Percentiles rank a stretch among this genome's conserved stretches.
Evolutionary conservation across 2,888 invertebrate genomes (phyloP).

Genomic region (Phragmatobia fuliginosa): DNA sequence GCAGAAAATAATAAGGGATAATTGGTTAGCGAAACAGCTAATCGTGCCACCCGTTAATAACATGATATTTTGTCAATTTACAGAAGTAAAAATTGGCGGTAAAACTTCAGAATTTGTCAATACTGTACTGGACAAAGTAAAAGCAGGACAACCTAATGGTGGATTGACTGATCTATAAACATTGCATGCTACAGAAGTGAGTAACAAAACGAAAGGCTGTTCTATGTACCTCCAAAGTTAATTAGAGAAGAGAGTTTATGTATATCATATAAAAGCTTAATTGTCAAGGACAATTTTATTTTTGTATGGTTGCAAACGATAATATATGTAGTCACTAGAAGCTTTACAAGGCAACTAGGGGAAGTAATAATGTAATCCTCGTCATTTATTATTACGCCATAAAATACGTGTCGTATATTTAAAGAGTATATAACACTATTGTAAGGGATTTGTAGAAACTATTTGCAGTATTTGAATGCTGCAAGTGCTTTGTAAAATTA

Average conservation of each 20-base stretch:
- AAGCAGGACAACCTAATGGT: slow-evolving; percentile 91
- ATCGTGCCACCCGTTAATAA: no score
- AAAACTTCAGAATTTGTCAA: slow-evolving; percentile 98
- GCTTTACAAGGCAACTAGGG: slow-evolving; percentile 79
- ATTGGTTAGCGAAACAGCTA: no score
- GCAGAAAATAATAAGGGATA: no score
- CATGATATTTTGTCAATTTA: slow-evolving; percentile 54
- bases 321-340: slow-evolving; percentile 74
- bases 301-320: slow-evolving; percentile 75
- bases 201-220: slow-evolving; percentile 84
- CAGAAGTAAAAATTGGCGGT: slow-evolving; percentile 96
- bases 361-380: slow-evolving; percentile 55
- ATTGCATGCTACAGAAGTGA: slow-evolving; percentile 59
- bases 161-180: slow-evolving; percentile 91
- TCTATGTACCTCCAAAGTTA: slow-evolving; percentile 86
- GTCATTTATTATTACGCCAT: slow-evolving; percentile 60
- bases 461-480: slow-evolving; percentile 35
- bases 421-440: slow-evolving; percentile 25
- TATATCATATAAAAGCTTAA: slow-evolving; percentile 73
- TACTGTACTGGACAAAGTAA: slow-evolving; percentile 95
- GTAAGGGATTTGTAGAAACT: slow-evolving; percentile 23
- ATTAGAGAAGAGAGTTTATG: slow-evolving; percentile 74
- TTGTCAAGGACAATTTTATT: slow-evolving; percentile 84
- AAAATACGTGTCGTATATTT: slow-evolving; percentile 53
- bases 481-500: slow-evolving; percentile 26